phyloP scores from a whole-genome alignment of 2,888 invertebrate genomes.

The Megalurothrips usitatus region DNA sequence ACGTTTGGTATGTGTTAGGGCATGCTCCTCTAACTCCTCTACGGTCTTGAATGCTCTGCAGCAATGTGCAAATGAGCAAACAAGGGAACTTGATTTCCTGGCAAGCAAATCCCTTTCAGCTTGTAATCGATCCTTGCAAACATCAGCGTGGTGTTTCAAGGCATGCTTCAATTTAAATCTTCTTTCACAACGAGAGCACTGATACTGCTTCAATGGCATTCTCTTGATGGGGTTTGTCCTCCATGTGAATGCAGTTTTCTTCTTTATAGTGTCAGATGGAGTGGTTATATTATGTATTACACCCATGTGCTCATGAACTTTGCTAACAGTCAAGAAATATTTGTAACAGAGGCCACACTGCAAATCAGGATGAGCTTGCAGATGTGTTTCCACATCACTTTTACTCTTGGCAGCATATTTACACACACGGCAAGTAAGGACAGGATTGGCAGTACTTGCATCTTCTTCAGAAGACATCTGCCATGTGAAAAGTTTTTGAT shows the following conservation, averaged over 20 bases:
- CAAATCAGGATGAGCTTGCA: not conserved
- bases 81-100: not conserved
- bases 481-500: not conserved
- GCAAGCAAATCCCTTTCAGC: not conserved
- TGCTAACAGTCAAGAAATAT: not conserved
- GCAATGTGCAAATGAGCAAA: not conserved
- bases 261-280: not conserved
- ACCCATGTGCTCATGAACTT: not conserved
- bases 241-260: not conserved
- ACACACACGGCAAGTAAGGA: not conserved
- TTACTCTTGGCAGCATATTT: not conserved
- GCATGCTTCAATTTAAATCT: not conserved
- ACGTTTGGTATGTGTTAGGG: not conserved
- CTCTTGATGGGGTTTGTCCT: not conserved
- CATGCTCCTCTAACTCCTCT: not conserved
- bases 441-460: not conserved
- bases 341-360: not conserved
- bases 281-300: not conserved
- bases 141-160: not conserved
- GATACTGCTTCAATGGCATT: not conserved
- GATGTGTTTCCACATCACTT: not conserved
- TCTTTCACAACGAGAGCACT: not conserved
- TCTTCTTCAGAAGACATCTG: not conserved
- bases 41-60: not conserved
- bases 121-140: not conserved